These are phyloP conservation scores for Acanthosoma haemorrhoidale DNA, from an alignment of 2,888 invertebrate species.

Conservation along the genomic window DNA sequence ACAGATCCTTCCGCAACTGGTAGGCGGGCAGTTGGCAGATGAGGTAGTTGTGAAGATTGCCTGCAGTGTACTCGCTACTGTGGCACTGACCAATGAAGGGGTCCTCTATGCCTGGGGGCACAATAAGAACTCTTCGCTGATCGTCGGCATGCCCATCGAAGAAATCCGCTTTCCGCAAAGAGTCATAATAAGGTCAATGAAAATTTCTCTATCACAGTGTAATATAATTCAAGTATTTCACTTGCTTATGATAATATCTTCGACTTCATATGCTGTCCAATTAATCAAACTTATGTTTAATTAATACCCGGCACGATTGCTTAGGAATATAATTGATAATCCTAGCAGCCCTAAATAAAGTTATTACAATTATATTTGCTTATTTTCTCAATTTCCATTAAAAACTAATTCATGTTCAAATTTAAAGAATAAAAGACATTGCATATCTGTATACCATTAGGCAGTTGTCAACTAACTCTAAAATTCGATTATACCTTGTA, in stretches of 20 bases:
- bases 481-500: too few species aligned
- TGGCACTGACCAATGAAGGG: constrained; percentile 16
- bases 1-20: not conserved
- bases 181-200: constrained; percentile 10
- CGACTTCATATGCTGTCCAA: not conserved
- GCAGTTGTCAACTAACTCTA: too few species aligned
- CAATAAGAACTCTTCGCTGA: not conserved
- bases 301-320: not conserved
- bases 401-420: too few species aligned
- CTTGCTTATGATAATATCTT: not conserved
- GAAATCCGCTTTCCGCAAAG: not conserved
- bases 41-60: not conserved
- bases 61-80: not conserved
- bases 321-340: not conserved
- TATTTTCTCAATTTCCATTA: too few species aligned
- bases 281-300: not conserved
- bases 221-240: too few species aligned
- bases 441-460: too few species aligned
- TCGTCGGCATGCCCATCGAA: not conserved
- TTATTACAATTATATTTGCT: not conserved
- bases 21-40: constrained; percentile 13
- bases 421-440: too few species aligned
- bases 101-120: constrained; percentile 15
- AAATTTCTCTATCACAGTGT: not conserved
- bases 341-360: not conserved